Evolutionary conservation across 1,140 invertebrate genomes (phyloP).

Genomic region (Drosophila ficusphila): DNA sequence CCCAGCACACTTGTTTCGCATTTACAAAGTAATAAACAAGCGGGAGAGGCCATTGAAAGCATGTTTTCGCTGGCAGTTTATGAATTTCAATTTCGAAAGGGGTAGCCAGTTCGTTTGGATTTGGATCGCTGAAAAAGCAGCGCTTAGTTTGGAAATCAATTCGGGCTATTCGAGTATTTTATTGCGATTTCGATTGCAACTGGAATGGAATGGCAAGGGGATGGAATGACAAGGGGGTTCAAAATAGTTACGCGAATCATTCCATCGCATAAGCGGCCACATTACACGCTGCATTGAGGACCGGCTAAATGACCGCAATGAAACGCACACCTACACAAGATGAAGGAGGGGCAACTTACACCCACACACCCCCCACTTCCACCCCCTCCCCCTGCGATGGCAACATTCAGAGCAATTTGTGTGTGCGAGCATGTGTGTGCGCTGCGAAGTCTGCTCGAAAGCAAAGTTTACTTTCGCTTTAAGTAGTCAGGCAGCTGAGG

Average conservation of each 20-base stretch:
- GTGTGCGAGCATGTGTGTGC: slow-evolving; percentile 30
- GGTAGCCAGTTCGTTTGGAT: slow-evolving; percentile 11
- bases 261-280: slow-evolving; percentile 72
- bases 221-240: neutral
- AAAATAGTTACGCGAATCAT: slow-evolving; percentile 29
- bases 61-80: slow-evolving; percentile 20
- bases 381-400: slow-evolving; percentile 5
- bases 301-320: slow-evolving; percentile 77
- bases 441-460: slow-evolving; percentile 55
- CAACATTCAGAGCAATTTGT: slow-evolving; percentile 56
- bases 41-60: slow-evolving; percentile 13
- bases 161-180: slow-evolving; percentile 25
- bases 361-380: neutral
- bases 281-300: slow-evolving; percentile 81
- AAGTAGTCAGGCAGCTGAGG: slow-evolving; percentile 57
- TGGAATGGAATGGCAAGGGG: neutral
- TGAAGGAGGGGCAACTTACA: slow-evolving; percentile 19
- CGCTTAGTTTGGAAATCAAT: slow-evolving; percentile 11
- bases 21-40: slow-evolving; percentile 72
- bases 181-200: slow-evolving; percentile 31
- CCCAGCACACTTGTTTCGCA: slow-evolving; percentile 57
- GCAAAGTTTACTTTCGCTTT: slow-evolving; percentile 80
- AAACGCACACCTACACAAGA: slow-evolving; percentile 65
- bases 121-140: slow-evolving; percentile 2
- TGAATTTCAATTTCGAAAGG: slow-evolving; percentile 30